Evolutionary conservation across 2,113 vertebrate species (phyloP).

Genomic region (Oryctolagus cuniculus): mOryCun1.1 NC_091436.1:111630501-111631000

Average conservation of each 20-base stretch:
- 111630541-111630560: background rate
- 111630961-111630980: too few species aligned
- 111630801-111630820: background rate
- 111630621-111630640: background rate
- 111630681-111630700: background rate
- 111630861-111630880: too few species aligned
- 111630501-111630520: background rate
- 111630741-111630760: background rate
- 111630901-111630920: too few species aligned
- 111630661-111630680: background rate
- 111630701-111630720: background rate
- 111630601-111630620: background rate
- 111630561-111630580: background rate
- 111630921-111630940: too few species aligned
- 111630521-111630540: background rate
- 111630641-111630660: background rate
- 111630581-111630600: background rate
- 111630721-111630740: background rate
- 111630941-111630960: too few species aligned
- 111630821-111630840: background rate
- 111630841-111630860: background rate
- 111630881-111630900: too few species aligned
- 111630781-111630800: background rate
- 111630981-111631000: too few species aligned
- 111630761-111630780: background rate